Percentiles rank a stretch among this genome's conserved stretches.
Evolutionary conservation across 2,888 invertebrate species (phyloP).

Genomic region (Himalopsyche japonica): DNA sequence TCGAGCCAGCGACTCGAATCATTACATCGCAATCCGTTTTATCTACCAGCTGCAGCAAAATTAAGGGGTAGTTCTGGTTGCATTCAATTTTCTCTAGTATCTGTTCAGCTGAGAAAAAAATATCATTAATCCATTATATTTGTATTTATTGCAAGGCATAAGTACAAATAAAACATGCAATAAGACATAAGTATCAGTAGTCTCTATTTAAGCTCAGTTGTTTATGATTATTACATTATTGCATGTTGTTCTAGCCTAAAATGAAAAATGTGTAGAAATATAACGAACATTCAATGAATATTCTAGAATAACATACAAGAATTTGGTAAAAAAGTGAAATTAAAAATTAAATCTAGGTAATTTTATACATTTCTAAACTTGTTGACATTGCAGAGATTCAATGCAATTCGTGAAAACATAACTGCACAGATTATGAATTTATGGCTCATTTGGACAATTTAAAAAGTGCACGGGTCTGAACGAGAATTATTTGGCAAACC

Average conservation of each 20-base stretch:
- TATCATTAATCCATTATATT: too few species aligned
- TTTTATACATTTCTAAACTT: too few species aligned
- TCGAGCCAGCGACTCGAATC: slow-evolving; percentile 86
- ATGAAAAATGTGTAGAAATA: background rate
- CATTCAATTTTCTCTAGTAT: slow-evolving; percentile 87
- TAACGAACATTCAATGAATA: background rate
- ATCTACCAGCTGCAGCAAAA: slow-evolving; percentile 84
- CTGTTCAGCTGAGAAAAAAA: slow-evolving; percentile 76
- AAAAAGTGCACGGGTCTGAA: background rate
- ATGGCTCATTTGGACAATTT: background rate
- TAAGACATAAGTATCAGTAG: background rate
- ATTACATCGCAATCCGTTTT: slow-evolving; percentile 79
- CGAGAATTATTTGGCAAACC: slow-evolving; percentile 60
- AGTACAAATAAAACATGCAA: too few species aligned
- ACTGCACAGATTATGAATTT: too few species aligned
- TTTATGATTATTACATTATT: too few species aligned
- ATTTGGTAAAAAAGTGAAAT: background rate
- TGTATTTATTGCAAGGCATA: too few species aligned
- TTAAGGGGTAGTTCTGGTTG: slow-evolving; percentile 87
- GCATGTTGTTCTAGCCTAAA: too few species aligned
- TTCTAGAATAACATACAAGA: background rate
- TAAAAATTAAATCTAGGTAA: too few species aligned
- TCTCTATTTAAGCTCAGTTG: too few species aligned
- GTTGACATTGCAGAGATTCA: too few species aligned
- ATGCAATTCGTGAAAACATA: too few species aligned